Conservation (phyloP, 2,797 vertebrate species). For the Heterohyrax brucei region DNA sequence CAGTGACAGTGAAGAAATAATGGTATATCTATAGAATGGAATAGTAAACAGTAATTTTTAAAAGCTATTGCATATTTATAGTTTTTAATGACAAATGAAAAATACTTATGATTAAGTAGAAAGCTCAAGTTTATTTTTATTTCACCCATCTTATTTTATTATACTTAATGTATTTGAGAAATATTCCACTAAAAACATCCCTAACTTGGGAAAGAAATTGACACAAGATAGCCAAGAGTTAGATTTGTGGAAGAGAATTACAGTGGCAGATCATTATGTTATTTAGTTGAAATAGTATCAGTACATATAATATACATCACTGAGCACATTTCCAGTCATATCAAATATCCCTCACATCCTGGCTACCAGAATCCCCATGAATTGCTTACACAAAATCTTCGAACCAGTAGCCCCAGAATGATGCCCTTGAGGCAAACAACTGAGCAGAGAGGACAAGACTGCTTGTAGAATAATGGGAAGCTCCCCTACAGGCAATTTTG, state of each 20-base stretch:
- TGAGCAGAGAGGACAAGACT: constrained; percentile 26
- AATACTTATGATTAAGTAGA: constrained; percentile 44
- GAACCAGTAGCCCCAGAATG: constrained; percentile 65
- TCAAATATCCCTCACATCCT: constrained; percentile 74
- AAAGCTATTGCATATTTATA: constrained; percentile 67
- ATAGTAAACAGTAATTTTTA: constrained; percentile 34
- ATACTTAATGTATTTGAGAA: constrained; percentile 61
- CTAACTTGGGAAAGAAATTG: constrained; percentile 71
- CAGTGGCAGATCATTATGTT: constrained; percentile 58
- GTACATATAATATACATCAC: constrained; percentile 67
- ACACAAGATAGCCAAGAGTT: constrained; percentile 57
- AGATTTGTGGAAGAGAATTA: constrained; percentile 28
- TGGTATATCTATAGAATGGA: background rate
- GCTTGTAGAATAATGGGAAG: background rate
- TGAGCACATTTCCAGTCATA: constrained; percentile 77
- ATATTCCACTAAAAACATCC: constrained; percentile 60
- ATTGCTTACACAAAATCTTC: constrained; percentile 75
- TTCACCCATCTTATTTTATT: constrained; percentile 62
- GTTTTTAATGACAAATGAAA: constrained; percentile 51
- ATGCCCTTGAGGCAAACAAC: constrained; percentile 76
- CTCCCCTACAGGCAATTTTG: constrained; percentile 67
- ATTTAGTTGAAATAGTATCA: constrained; percentile 79
- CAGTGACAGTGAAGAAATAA: background rate
- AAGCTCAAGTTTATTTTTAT: constrained; percentile 64
- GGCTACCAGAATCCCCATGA: constrained; percentile 43